Evolutionary conservation across 2,888 invertebrate genomes (phyloP).

Genomic region (Balanococcus diminutus): DNA sequence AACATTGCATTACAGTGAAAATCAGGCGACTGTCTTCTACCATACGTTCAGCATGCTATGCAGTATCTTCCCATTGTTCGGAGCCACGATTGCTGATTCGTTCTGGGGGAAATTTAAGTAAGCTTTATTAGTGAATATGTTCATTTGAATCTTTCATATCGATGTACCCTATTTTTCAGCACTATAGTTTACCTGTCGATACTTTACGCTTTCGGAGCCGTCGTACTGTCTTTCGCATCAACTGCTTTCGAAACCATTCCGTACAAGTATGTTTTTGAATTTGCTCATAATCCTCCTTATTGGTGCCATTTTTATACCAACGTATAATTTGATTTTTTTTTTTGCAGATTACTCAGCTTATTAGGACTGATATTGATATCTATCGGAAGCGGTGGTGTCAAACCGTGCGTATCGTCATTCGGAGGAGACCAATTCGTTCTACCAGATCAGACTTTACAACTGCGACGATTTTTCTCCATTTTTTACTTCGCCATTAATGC

Average conservation of each 20-base stretch:
- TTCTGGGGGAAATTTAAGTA: constrained; percentile 85
- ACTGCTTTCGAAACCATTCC: constrained; percentile 50
- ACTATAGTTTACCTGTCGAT: constrained; percentile 89
- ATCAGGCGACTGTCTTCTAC: constrained; percentile 82
- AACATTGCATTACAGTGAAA: constrained; percentile 74
- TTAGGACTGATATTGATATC: constrained; percentile 74
- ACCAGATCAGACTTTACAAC: constrained; percentile 69
- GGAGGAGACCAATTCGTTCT: constrained; percentile 79
- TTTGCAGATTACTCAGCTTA: constrained; percentile 59
- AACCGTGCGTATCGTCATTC: constrained; percentile 81
- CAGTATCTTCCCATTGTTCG: constrained; percentile 86
- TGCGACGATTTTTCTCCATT: constrained; percentile 75
- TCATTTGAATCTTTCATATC: neutral
- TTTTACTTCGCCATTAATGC: constrained; percentile 74
- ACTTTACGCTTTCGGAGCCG: constrained; percentile 65
- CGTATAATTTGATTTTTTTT: neutral
- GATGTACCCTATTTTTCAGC: constrained; percentile 61
- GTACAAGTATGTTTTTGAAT: constrained; percentile 6
- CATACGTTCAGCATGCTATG: constrained; percentile 88
- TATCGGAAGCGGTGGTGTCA: constrained; percentile 80
- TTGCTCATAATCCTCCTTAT: neutral
- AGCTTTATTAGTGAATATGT: no score
- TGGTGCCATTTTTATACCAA: neutral
- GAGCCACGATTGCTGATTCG: constrained; percentile 93
- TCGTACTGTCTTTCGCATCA: constrained; percentile 58